Conservation (phyloP, 2,113 vertebrate species). For the Falco punctatus region DNA sequence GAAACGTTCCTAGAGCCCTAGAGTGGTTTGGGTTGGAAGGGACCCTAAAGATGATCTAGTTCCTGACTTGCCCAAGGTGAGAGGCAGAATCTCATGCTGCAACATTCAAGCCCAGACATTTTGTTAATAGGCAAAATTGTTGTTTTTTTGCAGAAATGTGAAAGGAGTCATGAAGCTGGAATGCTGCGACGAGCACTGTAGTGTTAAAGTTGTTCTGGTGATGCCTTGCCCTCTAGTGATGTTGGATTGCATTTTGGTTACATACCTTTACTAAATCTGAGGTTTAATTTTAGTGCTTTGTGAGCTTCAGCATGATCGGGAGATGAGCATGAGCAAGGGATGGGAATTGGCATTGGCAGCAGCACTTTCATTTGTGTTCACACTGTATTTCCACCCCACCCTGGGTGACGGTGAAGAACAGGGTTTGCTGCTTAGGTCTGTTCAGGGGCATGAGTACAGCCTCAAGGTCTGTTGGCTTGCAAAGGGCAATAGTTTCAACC, state of each 20-base stretch:
- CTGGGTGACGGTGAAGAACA: neutral
- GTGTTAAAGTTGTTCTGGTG: neutral
- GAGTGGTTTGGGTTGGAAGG: neutral
- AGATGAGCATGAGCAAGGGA: neutral
- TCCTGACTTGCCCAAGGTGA: neutral
- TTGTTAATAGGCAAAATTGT: neutral
- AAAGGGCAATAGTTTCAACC: neutral
- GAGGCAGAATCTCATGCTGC: neutral
- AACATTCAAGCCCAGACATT: neutral
- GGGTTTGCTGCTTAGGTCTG: neutral
- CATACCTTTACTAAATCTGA: neutral
- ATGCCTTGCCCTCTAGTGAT: neutral
- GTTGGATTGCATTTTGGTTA: neutral
- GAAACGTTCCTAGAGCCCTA: neutral
- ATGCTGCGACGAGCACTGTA: neutral
- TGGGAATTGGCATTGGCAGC: neutral
- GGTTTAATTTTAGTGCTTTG: neutral
- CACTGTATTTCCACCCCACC: neutral
- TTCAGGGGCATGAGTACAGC: fast-evolving
- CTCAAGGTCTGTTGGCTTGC: neutral
- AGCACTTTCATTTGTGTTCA: neutral
- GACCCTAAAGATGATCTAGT: neutral
- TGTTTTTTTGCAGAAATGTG: neutral
- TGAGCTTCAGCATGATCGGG: neutral
- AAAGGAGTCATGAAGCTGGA: neutral